A percentile compares a stretch with the other conserved stretches of the same genome.
Conservation (phyloP, 2,113 vertebrate genomes). For the Genyomyrus donnyi region DNA sequence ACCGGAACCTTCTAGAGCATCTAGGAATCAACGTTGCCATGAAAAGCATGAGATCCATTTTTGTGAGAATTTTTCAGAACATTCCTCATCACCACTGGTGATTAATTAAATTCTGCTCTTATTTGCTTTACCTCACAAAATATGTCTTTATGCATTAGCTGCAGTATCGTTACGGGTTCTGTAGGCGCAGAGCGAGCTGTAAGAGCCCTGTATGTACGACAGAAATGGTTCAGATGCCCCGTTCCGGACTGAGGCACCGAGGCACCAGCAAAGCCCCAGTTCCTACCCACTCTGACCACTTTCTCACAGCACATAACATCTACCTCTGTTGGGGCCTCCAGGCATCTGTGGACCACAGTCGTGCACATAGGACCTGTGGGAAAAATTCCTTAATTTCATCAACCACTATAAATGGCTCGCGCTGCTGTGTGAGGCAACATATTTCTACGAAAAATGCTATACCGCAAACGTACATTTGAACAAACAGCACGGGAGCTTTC, state of each 20-base stretch:
- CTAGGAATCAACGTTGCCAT: background rate
- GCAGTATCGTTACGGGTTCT: background rate
- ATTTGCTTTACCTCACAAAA: background rate
- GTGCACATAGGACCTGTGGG: background rate
- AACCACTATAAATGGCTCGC: conserved; percentile 7
- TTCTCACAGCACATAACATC: background rate
- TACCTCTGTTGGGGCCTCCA: background rate
- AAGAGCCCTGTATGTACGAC: background rate
- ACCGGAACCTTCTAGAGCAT: background rate
- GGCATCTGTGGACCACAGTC: conserved; percentile 1
- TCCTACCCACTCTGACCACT: background rate
- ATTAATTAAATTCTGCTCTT: background rate
- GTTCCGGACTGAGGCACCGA: background rate
- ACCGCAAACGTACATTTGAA: background rate
- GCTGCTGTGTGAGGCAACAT: background rate
- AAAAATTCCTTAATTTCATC: conserved; percentile 8
- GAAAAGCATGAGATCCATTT: background rate
- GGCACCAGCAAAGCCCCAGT: background rate
- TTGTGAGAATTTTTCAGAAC: background rate
- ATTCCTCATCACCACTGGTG: background rate
- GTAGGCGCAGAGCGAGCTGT: background rate
- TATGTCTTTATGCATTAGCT: too few relatives aligned
- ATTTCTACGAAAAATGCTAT: background rate
- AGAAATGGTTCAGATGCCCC: background rate
- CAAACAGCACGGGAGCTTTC: background rate